Conservation (phyloP, 1,140 invertebrate genomes). For the Brachionus asplanchnoidis region DNA sequence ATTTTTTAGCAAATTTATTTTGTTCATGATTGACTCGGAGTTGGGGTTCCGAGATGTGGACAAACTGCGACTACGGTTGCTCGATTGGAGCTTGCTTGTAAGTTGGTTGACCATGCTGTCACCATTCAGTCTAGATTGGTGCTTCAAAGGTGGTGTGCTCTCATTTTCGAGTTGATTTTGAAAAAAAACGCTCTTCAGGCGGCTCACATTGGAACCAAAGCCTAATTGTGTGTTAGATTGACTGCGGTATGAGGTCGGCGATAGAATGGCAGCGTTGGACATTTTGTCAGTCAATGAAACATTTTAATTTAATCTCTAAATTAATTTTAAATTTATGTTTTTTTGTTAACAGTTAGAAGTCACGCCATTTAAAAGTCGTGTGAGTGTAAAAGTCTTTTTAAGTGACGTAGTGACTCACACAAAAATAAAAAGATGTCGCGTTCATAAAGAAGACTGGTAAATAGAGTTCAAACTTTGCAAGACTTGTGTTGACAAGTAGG, state of each 20-base stretch:
- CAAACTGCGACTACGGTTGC: constrained; percentile 31
- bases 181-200: constrained; percentile 35
- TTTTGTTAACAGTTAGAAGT: neutral
- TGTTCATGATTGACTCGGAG: neutral
- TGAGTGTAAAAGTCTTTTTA: neutral
- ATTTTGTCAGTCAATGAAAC: neutral
- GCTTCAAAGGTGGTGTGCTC: neutral
- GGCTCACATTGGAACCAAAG: constrained; percentile 17
- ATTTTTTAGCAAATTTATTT: constrained; percentile 7
- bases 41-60: neutral
- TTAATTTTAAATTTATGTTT: neutral
- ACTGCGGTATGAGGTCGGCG: constrained; percentile 7
- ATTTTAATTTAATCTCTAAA: neutral
- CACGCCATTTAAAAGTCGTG: neutral
- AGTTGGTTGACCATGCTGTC: constrained; percentile 3
- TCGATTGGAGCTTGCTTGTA: neutral
- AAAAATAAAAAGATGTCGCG: neutral
- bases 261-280: constrained; percentile 3
- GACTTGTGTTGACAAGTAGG: no score
- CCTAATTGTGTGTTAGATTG: neutral
- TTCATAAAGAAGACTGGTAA: neutral
- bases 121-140: neutral
- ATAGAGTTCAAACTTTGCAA: no score
- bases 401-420: neutral
- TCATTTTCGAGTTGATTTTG: constrained; percentile 3